A percentile compares a stretch with the other conserved stretches of the same genome.
phyloP scores from a whole-genome alignment of 1,140 invertebrate genomes.

The Odontomachus brunneus region DNA sequence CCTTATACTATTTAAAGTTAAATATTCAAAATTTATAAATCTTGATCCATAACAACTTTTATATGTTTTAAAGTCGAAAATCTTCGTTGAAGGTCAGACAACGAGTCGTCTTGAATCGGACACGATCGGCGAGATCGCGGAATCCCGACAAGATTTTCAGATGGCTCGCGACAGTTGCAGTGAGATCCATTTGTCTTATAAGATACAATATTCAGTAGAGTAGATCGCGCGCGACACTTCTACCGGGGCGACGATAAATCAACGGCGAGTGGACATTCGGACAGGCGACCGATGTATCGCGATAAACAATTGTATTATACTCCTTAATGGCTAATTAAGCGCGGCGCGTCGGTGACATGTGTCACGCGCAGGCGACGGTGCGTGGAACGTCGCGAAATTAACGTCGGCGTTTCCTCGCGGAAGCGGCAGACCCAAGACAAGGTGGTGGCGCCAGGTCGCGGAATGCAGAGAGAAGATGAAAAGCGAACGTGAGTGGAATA shows the following conservation, averaged over 20 bases:
- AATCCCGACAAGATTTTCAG: too few relatives aligned
- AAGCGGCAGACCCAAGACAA: constrained; percentile 25
- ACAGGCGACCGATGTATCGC: neutral
- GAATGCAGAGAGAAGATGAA: neutral
- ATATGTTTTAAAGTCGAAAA: too few relatives aligned
- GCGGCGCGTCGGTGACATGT: constrained; percentile 18
- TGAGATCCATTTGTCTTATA: neutral
- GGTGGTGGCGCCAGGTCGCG: neutral
- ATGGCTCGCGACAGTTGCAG: too few relatives aligned
- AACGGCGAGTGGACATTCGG: neutral
- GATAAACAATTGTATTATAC: constrained; percentile 41
- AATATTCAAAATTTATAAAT: neutral
- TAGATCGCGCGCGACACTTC: neutral
- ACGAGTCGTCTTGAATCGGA: too few relatives aligned
- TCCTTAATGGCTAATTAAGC: constrained; percentile 37
- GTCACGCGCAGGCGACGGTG: constrained; percentile 9
- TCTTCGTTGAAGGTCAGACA: too few relatives aligned
- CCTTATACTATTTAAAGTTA: neutral
- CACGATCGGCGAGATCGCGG: too few relatives aligned
- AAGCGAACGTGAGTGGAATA: constrained; percentile 55
- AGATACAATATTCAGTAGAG: neutral
- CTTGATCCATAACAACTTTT: too few relatives aligned
- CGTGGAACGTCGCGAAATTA: constrained; percentile 33
- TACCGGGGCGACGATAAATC: constrained; percentile 3
- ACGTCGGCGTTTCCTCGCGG: constrained; percentile 27